Evolutionary conservation across 1,140 invertebrate genomes (phyloP).

Genomic region (Bombus superbus): DNA sequence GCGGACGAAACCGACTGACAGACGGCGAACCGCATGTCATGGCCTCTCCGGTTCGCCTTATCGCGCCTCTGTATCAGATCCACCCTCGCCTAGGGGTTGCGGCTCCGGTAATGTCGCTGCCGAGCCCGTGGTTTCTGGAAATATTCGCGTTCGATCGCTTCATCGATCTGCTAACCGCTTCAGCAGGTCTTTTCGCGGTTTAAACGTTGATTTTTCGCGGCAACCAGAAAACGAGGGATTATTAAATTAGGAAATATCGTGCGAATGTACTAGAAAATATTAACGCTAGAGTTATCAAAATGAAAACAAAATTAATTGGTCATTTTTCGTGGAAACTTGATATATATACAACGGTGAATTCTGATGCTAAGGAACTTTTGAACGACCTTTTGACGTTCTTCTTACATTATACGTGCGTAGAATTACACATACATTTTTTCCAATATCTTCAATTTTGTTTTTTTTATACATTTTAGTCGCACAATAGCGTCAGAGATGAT

Average conservation of each 20-base stretch:
- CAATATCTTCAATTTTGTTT: too few species aligned
- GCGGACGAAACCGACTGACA: slow-evolving; percentile 57
- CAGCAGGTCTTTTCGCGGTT: neutral
- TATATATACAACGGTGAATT: too few species aligned
- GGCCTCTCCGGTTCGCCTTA: slow-evolving; percentile 55
- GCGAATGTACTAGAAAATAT: too few species aligned
- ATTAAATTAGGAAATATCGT: neutral
- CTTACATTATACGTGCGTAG: too few species aligned
- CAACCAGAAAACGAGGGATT: neutral
- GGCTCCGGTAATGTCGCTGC: neutral
- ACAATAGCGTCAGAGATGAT: too few species aligned
- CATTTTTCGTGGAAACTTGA: too few species aligned
- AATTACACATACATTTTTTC: too few species aligned
- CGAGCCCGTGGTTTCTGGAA: slow-evolving; percentile 7
- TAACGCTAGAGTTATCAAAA: too few species aligned
- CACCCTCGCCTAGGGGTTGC: slow-evolving; percentile 54
- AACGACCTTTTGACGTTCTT: too few species aligned
- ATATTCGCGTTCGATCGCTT: neutral
- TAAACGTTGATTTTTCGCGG: neutral
- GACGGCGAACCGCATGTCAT: slow-evolving; percentile 64
- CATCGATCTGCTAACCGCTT: neutral
- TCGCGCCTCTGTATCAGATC: slow-evolving; percentile 56
- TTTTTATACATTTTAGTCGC: too few species aligned
- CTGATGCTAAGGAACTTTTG: too few species aligned
- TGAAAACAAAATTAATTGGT: too few species aligned